A percentile compares a stretch with the other conserved stretches of the same genome.
These are phyloP conservation scores for Drosophila ohnishii DNA, from an alignment of 1,140 invertebrate species.

Conservation along the genomic window DNA sequence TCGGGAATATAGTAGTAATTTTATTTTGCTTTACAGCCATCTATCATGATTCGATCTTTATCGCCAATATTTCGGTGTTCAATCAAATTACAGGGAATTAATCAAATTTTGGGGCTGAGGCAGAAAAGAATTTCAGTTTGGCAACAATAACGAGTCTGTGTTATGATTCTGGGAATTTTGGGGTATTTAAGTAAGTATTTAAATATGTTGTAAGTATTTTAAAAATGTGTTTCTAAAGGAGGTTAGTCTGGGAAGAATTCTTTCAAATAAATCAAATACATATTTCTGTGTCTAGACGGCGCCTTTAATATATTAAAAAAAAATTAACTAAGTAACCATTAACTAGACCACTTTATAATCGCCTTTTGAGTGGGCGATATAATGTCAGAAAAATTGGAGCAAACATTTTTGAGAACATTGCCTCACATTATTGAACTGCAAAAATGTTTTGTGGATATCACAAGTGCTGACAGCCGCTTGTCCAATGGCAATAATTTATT, in stretches of 20 bases:
- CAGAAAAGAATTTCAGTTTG: slow-evolving; percentile 20
- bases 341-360: neutral
- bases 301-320: neutral
- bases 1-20: slow-evolving; percentile 27
- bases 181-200: slow-evolving; percentile 1
- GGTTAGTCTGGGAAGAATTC: too few species aligned
- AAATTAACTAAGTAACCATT: neutral
- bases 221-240: neutral
- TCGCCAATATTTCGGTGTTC: slow-evolving; percentile 18
- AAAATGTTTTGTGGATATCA: slow-evolving; percentile 51
- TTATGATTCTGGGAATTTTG: neutral
- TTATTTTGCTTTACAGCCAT: neutral
- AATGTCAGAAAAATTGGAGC: slow-evolving; percentile 9
- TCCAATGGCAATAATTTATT: slow-evolving; percentile 79
- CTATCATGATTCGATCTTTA: slow-evolving; percentile 29
- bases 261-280: slow-evolving; percentile 1
- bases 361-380: slow-evolving; percentile 9
- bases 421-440: slow-evolving; percentile 9
- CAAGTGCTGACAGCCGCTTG: slow-evolving; percentile 35
- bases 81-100: slow-evolving; percentile 37
- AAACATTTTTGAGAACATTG: slow-evolving; percentile 18
- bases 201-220: neutral
- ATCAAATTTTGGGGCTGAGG: neutral
- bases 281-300: neutral
- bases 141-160: slow-evolving; percentile 2